Conservation (phyloP, 2,113 vertebrate genomes). For the Silurus glanis region DNA sequence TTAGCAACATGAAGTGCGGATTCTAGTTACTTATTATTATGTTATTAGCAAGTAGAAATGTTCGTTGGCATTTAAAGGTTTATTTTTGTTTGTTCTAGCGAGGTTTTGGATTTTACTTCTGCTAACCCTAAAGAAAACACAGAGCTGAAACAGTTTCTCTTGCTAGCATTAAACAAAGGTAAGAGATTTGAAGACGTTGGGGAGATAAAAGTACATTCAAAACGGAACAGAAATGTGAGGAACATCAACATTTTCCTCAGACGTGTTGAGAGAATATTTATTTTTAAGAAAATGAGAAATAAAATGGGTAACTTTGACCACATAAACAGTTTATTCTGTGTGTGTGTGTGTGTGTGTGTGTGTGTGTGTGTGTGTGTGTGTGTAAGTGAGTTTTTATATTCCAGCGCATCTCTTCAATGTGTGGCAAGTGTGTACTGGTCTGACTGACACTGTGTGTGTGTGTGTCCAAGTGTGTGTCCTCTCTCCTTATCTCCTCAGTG, state of each 20-base stretch:
- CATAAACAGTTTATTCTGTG: neutral
- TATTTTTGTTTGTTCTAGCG: neutral
- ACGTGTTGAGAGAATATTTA: neutral
- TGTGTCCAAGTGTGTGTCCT: conserved; percentile 2
- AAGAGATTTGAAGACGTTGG: neutral
- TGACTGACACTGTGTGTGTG: neutral
- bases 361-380: neutral
- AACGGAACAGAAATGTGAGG: neutral
- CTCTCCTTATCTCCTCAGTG: conserved; percentile 31
- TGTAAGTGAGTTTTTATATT: neutral
- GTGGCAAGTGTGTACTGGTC: neutral
- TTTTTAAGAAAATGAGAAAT: neutral
- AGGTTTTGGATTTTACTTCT: neutral
- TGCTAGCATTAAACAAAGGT: neutral
- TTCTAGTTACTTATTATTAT: neutral
- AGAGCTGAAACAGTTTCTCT: neutral
- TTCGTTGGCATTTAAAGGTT: neutral
- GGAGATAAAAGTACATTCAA: neutral
- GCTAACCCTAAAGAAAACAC: neutral
- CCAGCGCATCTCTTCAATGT: neutral
- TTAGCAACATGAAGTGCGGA: neutral
- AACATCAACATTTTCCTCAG: neutral
- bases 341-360: neutral
- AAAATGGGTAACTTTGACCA: neutral
- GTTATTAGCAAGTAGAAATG: neutral